These are phyloP conservation scores for Tanytarsus gracilentus DNA, from an alignment of 2,888 invertebrate species.

Conservation along the genomic window DNA sequence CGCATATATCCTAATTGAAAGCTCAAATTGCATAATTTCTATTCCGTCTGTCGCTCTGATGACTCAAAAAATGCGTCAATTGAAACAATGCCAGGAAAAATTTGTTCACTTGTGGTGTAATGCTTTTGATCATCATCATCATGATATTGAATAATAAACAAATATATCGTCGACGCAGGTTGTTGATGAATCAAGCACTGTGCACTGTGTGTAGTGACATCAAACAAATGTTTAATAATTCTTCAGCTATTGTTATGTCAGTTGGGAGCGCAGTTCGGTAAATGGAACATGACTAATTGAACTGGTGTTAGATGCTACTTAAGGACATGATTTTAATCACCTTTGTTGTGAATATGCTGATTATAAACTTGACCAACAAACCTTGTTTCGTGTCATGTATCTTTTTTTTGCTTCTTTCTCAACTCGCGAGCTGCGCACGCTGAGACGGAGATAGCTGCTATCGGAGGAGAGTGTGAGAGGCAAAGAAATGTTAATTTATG, in stretches of 20 bases:
- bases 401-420: background rate
- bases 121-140: background rate
- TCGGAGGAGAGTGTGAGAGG: background rate
- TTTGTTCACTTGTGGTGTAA: background rate
- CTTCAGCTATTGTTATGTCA: slow-evolving; percentile 4
- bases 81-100: background rate
- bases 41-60: background rate
- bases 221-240: background rate
- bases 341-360: background rate
- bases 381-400: slow-evolving; percentile 11
- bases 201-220: background rate
- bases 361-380: slow-evolving; percentile 21
- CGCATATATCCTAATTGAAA: background rate
- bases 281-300: slow-evolving; percentile 11
- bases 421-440: background rate
- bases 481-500: slow-evolving; percentile 15
- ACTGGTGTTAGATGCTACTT: background rate
- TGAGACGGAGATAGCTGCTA: background rate
- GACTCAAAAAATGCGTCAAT: background rate
- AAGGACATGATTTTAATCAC: background rate
- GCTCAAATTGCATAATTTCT: slow-evolving; percentile 15
- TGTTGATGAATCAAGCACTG: background rate
- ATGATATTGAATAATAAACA: slow-evolving; percentile 12
- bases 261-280: background rate
- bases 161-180: background rate